Conservation (phyloP, 2,113 vertebrate species). For the Nothobranchius kuhntae region DNA sequence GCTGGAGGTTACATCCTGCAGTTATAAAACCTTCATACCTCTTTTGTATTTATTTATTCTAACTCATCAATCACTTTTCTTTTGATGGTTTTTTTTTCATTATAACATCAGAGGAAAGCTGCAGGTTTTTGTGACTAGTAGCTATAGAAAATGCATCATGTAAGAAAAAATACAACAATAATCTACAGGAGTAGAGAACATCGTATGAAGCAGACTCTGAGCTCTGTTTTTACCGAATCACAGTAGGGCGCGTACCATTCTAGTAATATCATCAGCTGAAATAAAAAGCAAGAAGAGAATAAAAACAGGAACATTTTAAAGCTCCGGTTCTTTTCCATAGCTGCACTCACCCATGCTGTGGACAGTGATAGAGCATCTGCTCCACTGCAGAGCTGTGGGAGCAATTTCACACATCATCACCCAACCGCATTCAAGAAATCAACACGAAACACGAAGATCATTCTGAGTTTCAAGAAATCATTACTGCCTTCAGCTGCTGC, state of each 20-base stretch:
- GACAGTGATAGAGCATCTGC: conserved; percentile 84
- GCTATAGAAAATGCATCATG: no score
- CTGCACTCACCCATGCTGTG: conserved; percentile 91
- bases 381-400: conserved; percentile 88
- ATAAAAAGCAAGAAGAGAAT: conserved; percentile 23
- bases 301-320: not conserved
- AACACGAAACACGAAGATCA: conserved; percentile 33
- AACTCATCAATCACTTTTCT: no score
- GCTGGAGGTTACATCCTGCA: no score
- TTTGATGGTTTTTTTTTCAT: no score
- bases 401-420: conserved; percentile 72
- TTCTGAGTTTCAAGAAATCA: conserved; percentile 25
- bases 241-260: conserved; percentile 70
- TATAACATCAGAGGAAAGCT: no score
- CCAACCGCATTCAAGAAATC: conserved; percentile 33
- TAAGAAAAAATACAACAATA: no score
- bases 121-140: no score
- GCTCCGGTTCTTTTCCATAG: conserved; percentile 1
- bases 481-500: not conserved
- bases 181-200: no score
- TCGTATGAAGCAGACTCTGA: not conserved
- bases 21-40: no score
- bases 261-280: conserved; percentile 82
- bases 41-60: no score
- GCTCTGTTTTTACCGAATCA: not conserved